Base-by-base conservation (phyloP, 2,888 invertebrate genomes). In the Xylophagus ater region DNA sequence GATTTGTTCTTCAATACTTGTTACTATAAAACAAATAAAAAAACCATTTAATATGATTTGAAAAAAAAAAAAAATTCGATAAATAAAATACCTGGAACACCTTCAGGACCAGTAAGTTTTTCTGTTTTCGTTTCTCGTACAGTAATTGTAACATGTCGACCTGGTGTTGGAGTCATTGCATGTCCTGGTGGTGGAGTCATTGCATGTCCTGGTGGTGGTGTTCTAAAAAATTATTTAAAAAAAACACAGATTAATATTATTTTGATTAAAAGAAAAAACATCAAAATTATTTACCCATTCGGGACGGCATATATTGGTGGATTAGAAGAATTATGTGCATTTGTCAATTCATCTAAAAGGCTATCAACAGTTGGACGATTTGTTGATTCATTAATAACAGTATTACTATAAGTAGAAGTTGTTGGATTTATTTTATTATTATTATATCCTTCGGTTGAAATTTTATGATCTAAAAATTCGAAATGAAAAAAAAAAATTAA, bases 361-460 rank as follows among this genome's bases (percentile, higher is more conserved):
- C 85, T 86, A 67, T 93, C 92, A 37, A 93, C 88, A 1, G 86
- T 79, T 9, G 88, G 87, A 42, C 89, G 70, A 43, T 69, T 68
- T 19, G 63, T 54, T 15, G 62, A 59, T 40, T 60, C 63, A 34
- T 39, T 43, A 40, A 51, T 56, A 10, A 51, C 53, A 21, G 57
- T 60, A 39, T 59, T 62, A 18, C 12, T 34, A 28, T 40, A 40
- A 20, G 34, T 28, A 40, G 55, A 61, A 43, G 59, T 56, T 25
- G 60, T 57, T 1, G 70, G 69, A 43, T 72, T 72, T 33, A 45
- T 39, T 33, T 50, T 50, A 5, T 48, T 47, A 47, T 50, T 51
- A 25, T 61, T n/a, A n/a, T n/a, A n/a, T n/a, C n/a, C n/a, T n/a
- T n/a, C n/a, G 20, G 52, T 51, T 24, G 60, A 57, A 42, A 57